Evolutionary conservation across 2,797 vertebrate species (phyloP), one percentile per base, ranked within the genome.

Genomic region (Chrysocyon brachyurus): DNA sequence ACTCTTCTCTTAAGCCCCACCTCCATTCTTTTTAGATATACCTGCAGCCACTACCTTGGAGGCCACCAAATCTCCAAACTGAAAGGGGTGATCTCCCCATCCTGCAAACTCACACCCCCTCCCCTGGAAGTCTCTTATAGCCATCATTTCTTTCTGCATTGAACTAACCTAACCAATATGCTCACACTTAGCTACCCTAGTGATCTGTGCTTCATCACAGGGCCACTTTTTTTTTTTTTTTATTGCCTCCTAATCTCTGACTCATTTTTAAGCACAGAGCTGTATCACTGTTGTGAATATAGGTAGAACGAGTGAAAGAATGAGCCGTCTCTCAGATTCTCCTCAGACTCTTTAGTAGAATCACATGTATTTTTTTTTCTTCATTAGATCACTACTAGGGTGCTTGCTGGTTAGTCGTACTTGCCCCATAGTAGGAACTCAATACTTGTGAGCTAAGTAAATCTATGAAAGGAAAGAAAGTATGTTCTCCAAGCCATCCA

Each of bases 11-110:
- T 14, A 6, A 46, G 33, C 8, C 9, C 57, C 31, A 5, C 52
- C 78, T 79, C 22, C n/a, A 19, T 12, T 21, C 22, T 40, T 54
- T 78, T 81, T 15, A 36, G 16, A 75, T 12, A 28, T 14, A 26
- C 40, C 28, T 57, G 15, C 22, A 52, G 8, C 31, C 66, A 28
- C 14, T 31, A 14, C n/a, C 66, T 5, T 33, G 66, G 17, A 46
- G 26, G 19, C 12, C 24, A 1, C 6, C 31, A 52, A 22, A 28
- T 21, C 9, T 33, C 24, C 66, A 26, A 0, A 1, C 4, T 3
- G 21, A 56, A 64, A 12, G 7, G 10, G 24, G 4, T n/a, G 64
- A 21, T 12, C 16, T 78, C 59, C 16, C 11, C 12, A 9, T 66
- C 63, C 70, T 88, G 40, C 59, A 73, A 17, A 66, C 33, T 36